phyloP scores from a whole-genome alignment of 2,888 invertebrate species.

The Tenthredo mesomela region DNA sequence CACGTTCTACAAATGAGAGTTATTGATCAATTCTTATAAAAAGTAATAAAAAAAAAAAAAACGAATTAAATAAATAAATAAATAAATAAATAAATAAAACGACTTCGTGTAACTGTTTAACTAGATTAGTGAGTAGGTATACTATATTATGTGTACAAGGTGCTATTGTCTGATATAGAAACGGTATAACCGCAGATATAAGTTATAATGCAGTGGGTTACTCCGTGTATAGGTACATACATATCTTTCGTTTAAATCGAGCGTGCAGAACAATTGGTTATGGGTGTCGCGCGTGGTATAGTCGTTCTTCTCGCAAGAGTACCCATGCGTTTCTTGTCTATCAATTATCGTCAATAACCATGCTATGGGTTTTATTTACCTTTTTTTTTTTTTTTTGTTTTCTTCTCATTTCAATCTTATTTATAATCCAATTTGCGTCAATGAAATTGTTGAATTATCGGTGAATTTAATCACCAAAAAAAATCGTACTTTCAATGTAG shows the following conservation, averaged over 20 bases:
- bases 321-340: conserved; percentile 29
- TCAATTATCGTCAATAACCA: conserved; percentile 30
- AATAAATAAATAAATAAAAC: background rate
- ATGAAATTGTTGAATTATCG: background rate
- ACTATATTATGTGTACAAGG: background rate
- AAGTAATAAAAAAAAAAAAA: background rate
- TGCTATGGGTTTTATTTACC: background rate
- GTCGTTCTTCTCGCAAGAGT: conserved; percentile 5
- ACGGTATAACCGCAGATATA: conserved; percentile 4
- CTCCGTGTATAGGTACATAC: background rate
- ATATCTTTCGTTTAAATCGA: conserved; percentile 10
- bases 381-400: no score
- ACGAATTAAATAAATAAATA: background rate
- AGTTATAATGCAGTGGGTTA: background rate
- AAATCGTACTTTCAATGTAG: no score
- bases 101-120: conserved; percentile 28
- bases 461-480: no score
- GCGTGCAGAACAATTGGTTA: conserved; percentile 36
- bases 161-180: background rate
- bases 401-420: background rate
- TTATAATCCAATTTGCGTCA: background rate
- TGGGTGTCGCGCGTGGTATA: conserved; percentile 1
- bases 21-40: background rate
- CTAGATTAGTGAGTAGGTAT: conserved; percentile 9
- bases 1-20: conserved; percentile 14